These are phyloP conservation scores for Emydura subglobosa DNA, from an alignment of 2,113 vertebrate species.

Conservation along the genomic window DNA sequence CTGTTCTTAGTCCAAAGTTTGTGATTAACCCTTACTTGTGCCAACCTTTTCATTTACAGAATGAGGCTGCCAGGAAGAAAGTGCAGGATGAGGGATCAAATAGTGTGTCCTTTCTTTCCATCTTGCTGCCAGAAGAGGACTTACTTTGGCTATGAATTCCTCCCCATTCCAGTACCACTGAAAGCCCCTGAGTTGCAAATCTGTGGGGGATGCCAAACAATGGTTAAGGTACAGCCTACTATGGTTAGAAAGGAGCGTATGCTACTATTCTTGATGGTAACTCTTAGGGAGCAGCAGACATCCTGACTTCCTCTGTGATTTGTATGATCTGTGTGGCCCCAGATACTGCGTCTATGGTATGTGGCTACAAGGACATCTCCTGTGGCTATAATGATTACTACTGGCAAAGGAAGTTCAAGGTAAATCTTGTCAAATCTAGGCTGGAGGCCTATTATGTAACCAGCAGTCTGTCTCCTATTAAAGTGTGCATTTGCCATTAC, in stretches of 20 bases:
- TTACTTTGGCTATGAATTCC: background rate
- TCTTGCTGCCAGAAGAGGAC: background rate
- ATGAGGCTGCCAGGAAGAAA: background rate
- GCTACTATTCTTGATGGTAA: background rate
- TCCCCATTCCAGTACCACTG: background rate
- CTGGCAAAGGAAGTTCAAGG: background rate
- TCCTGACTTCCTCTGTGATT: background rate
- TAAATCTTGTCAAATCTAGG: background rate
- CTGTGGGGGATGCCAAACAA: background rate
- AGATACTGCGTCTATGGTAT: background rate
- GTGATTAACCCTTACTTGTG: conserved; percentile 28
- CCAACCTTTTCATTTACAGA: conserved; percentile 6
- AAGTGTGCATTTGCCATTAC: background rate
- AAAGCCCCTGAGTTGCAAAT: background rate
- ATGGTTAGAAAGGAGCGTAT: background rate
- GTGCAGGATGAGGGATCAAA: background rate
- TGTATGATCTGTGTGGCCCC: background rate
- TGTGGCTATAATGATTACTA: background rate
- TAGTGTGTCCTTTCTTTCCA: background rate
- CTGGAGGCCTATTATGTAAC: background rate
- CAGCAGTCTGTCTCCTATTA: background rate
- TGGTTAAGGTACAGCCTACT: background rate
- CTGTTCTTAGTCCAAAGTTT: conserved; percentile 43
- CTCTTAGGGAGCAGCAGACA: background rate
- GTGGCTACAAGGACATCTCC: background rate